phyloP scores from a whole-genome alignment of 1,140 invertebrate species.

The Papilio polytes region DNA sequence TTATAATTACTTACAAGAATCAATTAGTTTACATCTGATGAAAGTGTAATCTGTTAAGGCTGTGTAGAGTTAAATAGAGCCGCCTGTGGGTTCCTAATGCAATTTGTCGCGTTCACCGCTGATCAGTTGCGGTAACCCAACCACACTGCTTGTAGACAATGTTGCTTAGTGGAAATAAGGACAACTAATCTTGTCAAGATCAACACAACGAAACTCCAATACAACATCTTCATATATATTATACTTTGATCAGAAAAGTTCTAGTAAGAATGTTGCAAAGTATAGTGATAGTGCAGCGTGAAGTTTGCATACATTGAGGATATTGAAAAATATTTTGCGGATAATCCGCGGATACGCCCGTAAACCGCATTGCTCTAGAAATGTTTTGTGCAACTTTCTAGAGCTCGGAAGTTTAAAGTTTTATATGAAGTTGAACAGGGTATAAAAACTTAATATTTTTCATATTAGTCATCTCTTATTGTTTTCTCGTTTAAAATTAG shows the following conservation, averaged over 20 bases:
- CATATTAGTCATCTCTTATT: too few species aligned
- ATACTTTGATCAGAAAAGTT: neutral
- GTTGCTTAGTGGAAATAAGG: neutral
- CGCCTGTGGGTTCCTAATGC: constrained; percentile 41
- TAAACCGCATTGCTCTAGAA: constrained; percentile 35
- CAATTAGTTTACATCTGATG: neutral
- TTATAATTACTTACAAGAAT: neutral
- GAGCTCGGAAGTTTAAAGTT: constrained; percentile 36
- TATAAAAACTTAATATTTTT: neutral
- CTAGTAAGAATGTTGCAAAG: constrained; percentile 14
- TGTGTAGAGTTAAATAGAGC: neutral
- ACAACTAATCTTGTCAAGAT: neutral
- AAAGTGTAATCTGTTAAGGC: constrained; percentile 2
- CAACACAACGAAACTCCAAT: neutral
- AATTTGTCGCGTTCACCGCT: constrained; percentile 42
- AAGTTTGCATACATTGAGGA: constrained; percentile 49
- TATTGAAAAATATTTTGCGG: constrained; percentile 64
- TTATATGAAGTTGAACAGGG: constrained; percentile 36
- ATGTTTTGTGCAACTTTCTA: constrained; percentile 46
- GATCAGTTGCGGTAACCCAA: constrained; percentile 47
- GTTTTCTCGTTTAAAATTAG: too few species aligned
- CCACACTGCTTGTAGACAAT: constrained; percentile 25
- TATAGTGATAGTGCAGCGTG: constrained; percentile 11
- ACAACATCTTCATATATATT: neutral
- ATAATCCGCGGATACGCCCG: constrained; percentile 52